Percentiles rank a stretch among this genome's conserved stretches.
phyloP scores from a whole-genome alignment of 2,888 invertebrate genomes.

The Flexamia atlantica region DNA sequence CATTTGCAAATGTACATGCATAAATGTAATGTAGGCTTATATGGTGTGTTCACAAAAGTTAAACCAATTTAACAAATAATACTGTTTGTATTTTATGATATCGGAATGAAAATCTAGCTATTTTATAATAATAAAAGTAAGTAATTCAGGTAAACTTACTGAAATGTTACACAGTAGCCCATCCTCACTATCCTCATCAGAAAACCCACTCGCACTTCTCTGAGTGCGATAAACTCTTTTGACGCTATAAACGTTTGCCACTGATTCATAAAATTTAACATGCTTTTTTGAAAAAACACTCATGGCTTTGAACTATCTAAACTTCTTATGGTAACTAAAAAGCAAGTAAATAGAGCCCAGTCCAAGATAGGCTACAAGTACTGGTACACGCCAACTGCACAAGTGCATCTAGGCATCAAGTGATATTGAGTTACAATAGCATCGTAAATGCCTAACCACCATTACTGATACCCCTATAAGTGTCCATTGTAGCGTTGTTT shows the following conservation, averaged over 20 bases:
- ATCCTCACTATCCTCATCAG: not conserved
- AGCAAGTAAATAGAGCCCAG: not conserved
- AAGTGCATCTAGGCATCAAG: not conserved
- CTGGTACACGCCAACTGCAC: not conserved
- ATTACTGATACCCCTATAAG: not conserved
- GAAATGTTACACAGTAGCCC: not conserved
- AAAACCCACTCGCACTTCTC: not conserved
- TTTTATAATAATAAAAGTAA: too few species aligned
- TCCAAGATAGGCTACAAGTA: not conserved
- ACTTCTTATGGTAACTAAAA: not conserved
- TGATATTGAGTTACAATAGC: conserved; percentile 26
- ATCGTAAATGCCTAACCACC: conserved; percentile 12
- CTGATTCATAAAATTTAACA: not conserved
- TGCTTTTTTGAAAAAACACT: conserved; percentile 6
- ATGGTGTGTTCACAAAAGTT: too few species aligned
- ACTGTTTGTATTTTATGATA: too few species aligned
- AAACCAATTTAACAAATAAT: too few species aligned
- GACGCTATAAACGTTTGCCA: not conserved
- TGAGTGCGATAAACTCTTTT: not conserved
- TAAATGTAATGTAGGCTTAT: too few species aligned
- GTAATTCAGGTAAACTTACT: too few species aligned
- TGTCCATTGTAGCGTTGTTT: too few species aligned
- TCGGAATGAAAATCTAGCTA: too few species aligned
- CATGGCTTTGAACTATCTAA: not conserved
- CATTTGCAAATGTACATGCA: too few species aligned